phyloP scores from a whole-genome alignment of 2,888 invertebrate species.

The Chironomus tentans region DNA sequence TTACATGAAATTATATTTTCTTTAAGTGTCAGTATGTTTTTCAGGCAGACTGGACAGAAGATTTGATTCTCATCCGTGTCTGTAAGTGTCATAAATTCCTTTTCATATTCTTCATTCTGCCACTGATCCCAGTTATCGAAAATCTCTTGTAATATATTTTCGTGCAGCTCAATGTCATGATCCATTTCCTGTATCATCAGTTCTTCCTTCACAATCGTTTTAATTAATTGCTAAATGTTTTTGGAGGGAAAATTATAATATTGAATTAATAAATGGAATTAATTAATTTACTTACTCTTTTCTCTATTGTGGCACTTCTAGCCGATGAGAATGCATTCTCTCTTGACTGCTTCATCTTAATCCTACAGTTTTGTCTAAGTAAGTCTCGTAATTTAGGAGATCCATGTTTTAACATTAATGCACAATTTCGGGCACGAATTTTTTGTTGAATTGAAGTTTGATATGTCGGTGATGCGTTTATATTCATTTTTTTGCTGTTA shows the following conservation, averaged over 20 bases:
- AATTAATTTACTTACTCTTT: neutral
- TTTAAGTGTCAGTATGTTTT: slow-evolving; percentile 31
- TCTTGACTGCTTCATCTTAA: slow-evolving; percentile 12
- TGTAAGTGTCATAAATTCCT: slow-evolving; percentile 13
- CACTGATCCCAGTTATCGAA: slow-evolving; percentile 37
- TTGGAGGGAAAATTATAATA: slow-evolving; percentile 1
- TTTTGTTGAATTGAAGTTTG: slow-evolving; percentile 31
- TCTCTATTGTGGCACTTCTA: neutral
- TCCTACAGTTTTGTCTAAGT: slow-evolving; percentile 34
- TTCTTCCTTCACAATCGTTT: slow-evolving; percentile 26
- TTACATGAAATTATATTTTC: slow-evolving; percentile 33
- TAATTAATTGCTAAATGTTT: slow-evolving; percentile 18
- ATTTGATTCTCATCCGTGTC: slow-evolving; percentile 32
- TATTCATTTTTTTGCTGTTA: neutral
- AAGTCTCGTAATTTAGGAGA: slow-evolving; percentile 40
- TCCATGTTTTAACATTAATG: slow-evolving; percentile 35
- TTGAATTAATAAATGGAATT: neutral
- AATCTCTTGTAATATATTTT: slow-evolving; percentile 37
- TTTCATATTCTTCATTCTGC: slow-evolving; percentile 34
- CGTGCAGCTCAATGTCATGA: slow-evolving; percentile 10
- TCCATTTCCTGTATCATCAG: slow-evolving; percentile 27
- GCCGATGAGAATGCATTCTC: neutral
- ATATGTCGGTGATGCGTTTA: slow-evolving; percentile 29
- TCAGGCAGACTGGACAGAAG: slow-evolving; percentile 41
- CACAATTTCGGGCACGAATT: slow-evolving; percentile 33